A percentile compares a stretch with the other conserved stretches of the same genome.
Evolutionary conservation across 2,797 vertebrate species (phyloP).

Genomic region (Schizothorax lantsangensis): DNA sequence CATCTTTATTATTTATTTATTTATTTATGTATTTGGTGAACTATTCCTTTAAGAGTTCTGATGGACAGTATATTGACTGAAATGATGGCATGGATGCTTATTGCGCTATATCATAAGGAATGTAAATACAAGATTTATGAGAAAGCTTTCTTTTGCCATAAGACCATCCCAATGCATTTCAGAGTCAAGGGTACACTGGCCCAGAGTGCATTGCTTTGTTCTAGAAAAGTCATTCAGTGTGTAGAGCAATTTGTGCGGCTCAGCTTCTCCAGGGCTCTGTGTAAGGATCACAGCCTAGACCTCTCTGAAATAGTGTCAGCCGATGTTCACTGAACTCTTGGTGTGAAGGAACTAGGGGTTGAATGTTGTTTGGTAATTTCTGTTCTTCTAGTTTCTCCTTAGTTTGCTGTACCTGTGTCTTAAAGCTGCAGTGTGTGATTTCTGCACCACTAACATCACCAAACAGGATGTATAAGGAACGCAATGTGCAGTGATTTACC

Average conservation of each 20-base stretch:
- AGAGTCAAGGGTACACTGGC: conserved; percentile 19
- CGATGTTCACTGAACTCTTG: conserved; percentile 65
- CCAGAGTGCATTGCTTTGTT: conserved; percentile 47
- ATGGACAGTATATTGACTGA: neutral
- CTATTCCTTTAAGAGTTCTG: neutral
- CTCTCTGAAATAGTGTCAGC: conserved; percentile 34
- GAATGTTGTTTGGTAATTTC: conserved; percentile 17
- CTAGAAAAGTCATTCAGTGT: conserved; percentile 31
- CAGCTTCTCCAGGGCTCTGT: conserved; percentile 39
- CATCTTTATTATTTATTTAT: neutral
- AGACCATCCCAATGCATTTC: neutral
- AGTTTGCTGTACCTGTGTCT: neutral
- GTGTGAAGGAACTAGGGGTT: neutral
- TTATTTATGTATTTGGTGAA: neutral
- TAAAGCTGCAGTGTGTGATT: conserved; percentile 33
- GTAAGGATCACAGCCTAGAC: conserved; percentile 54
- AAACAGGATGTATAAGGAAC: neutral
- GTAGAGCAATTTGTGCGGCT: conserved; percentile 47
- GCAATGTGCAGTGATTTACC: neutral
- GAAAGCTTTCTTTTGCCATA: neutral
- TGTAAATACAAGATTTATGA: conserved; percentile 1
- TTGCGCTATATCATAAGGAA: conserved; percentile 2
- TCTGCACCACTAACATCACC: conserved; percentile 12
- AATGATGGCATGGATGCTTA: neutral
- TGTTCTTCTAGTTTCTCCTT: neutral